Evolutionary conservation across 2,888 invertebrate genomes (phyloP), one percentile per base, ranked within the genome.

Genomic region (Iphiclides podalirius): DNA sequence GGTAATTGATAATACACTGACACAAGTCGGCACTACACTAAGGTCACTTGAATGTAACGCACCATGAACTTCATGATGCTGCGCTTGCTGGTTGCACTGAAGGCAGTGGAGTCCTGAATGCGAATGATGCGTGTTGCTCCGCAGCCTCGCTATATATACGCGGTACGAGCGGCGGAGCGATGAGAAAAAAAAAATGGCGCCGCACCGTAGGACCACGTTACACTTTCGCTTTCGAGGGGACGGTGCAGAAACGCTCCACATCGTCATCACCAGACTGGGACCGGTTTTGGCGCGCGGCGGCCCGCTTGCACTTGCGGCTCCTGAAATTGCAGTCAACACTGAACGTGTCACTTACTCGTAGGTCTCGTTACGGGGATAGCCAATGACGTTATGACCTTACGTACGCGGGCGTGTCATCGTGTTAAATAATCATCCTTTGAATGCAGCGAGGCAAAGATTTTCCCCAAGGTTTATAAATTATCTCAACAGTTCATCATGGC

Each of bases 41-140:
- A n/a, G 54, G 52, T 55, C 47, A 56, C 54, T 54, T 45, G 13
- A 53, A 49, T 34, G 36, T 51, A 74, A 89, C 89, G 77, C 88
- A 89, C 89, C 89, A 85, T 83, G 75, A 78, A 75, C 82, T 80
- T 89, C 89, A 89, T 89, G 89, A 87, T 87, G 89, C 89, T 84
- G 74, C 67, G 67, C 72, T 75, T 67, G 75, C 74, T 71, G 86
- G 81, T 79, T 88, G 89, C 88, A 89, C 89, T 89, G 89, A 87
- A 89, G 89, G 65, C 84, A 80, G 75, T 72, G 79, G 76, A 72
- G 83, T 87, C 83, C 89, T 86, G 86, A 88, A 87, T 87, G 86
- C 79, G 89, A 89, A 82, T 89, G 89, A 89, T 89, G 87, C 82
- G 78, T 79, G 82, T 64, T 75, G 65, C 67, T 72, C 63, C 62